Evolutionary conservation across 2,797 vertebrate species (phyloP).

Genomic region (Ctenochaetus hawaiiensis): DNA sequence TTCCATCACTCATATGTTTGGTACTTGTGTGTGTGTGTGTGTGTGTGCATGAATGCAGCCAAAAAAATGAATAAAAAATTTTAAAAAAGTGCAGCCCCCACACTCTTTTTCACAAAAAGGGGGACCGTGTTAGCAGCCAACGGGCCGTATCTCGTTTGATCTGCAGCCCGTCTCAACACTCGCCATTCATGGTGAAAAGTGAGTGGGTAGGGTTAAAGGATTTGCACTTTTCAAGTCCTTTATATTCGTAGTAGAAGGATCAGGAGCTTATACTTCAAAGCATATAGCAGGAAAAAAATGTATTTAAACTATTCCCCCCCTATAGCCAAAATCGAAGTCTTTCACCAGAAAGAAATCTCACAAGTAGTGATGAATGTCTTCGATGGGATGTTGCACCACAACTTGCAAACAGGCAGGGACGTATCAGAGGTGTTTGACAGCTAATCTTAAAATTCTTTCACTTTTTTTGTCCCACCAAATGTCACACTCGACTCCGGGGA

Average conservation of each 20-base stretch:
- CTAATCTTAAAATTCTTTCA: conserved; percentile 61
- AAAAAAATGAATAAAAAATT: not conserved
- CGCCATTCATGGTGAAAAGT: conserved; percentile 16
- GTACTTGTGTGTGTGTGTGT: not conserved
- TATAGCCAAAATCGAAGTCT: not conserved
- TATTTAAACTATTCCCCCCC: conserved; percentile 16
- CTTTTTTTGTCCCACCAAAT: conserved; percentile 68
- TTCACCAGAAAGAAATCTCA: not conserved
- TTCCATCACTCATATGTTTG: conserved; percentile 29
- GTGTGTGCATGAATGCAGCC: not conserved
- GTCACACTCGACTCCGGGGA: conserved; percentile 60
- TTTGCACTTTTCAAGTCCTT: conserved; percentile 36
- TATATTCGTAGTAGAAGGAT: conserved; percentile 19
- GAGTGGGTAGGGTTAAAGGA: conserved; percentile 35
- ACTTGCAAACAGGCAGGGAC: conserved; percentile 38
- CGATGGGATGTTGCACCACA: conserved; percentile 27
- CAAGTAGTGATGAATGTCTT: not conserved
- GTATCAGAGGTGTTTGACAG: conserved; percentile 68
- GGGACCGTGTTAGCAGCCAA: conserved; percentile 4
- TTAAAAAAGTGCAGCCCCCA: conserved; percentile 4
- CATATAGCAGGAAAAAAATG: conserved; percentile 8
- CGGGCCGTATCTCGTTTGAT: conserved; percentile 39
- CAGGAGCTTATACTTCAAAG: conserved; percentile 43
- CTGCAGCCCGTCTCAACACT: conserved; percentile 15
- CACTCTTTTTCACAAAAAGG: not conserved